These are phyloP conservation scores for Morphnarchus princeps DNA, from an alignment of 2,113 vertebrate species.

Conservation along the genomic window DNA sequence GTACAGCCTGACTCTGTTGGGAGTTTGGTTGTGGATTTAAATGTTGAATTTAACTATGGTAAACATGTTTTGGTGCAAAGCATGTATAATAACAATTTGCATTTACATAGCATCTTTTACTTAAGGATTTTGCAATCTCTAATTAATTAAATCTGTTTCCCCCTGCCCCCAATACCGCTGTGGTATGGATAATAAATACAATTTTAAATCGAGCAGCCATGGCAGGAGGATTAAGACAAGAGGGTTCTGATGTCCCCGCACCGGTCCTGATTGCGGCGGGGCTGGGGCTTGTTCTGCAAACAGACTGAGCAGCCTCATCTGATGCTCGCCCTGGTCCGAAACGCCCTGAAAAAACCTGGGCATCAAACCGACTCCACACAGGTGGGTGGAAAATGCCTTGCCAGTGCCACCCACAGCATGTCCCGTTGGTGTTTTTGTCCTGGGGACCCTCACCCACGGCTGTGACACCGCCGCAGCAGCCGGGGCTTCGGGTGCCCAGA, in stretches of 20 bases:
- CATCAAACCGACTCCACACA: accelerated
- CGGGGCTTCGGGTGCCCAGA: accelerated
- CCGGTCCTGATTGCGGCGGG: not conserved
- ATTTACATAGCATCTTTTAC: constrained; percentile 53
- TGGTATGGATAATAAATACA: constrained; percentile 15
- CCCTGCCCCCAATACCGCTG: not conserved
- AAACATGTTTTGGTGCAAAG: constrained; percentile 48
- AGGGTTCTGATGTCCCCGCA: not conserved
- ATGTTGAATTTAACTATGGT: constrained; percentile 8
- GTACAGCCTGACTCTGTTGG: not conserved
- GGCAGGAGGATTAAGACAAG: constrained; percentile 31
- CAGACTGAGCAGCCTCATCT: accelerated
- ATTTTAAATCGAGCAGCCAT: not conserved
- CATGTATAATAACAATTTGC: constrained; percentile 39
- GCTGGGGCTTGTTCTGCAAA: not conserved
- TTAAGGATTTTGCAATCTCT: constrained; percentile 37
- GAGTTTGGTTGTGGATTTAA: constrained; percentile 42
- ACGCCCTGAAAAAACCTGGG: not conserved
- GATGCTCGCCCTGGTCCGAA: accelerated
- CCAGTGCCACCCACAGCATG: accelerated
- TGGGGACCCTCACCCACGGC: accelerated
- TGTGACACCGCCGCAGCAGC: accelerated
- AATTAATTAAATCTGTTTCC: constrained; percentile 55
- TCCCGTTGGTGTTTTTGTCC: not conserved
- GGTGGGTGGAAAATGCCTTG: not conserved